These are phyloP conservation scores for Polyergus mexicanus DNA, from an alignment of 1,140 invertebrate species.

Conservation along the genomic window DNA sequence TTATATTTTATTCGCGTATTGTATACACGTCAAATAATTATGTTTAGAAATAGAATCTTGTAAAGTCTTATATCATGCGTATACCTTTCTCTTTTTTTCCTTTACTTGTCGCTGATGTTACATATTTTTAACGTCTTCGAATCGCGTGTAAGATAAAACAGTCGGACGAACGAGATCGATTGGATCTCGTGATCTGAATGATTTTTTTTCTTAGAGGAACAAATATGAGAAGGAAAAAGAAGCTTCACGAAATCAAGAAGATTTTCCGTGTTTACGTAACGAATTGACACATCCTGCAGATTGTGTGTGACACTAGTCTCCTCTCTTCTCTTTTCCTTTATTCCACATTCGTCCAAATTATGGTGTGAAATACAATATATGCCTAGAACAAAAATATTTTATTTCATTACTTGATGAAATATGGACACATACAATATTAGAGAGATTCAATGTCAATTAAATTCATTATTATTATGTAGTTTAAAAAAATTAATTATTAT, in stretches of 20 bases:
- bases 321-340: slow-evolving; percentile 33
- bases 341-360: neutral
- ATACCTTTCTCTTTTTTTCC: neutral
- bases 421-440: neutral
- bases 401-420: neutral
- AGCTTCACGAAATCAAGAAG: slow-evolving; percentile 20
- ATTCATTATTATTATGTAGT: neutral
- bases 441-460: neutral
- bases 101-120: neutral
- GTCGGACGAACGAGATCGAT: neutral
- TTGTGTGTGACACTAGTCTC: slow-evolving; percentile 63
- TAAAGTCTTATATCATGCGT: neutral
- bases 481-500: no score
- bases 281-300: slow-evolving; percentile 74
- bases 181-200: no score
- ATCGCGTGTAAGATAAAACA: slow-evolving; percentile 8
- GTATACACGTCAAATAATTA: no score
- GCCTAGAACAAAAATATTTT: neutral
- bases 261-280: slow-evolving; percentile 77
- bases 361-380: neutral
- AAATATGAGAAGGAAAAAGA: neutral
- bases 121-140: neutral
- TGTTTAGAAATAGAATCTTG: neutral
- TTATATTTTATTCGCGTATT: no score
- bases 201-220: neutral